These are phyloP conservation scores for Macroglossus sobrinus DNA, from an alignment of 2,113 vertebrate species.

Conservation along the genomic window DNA sequence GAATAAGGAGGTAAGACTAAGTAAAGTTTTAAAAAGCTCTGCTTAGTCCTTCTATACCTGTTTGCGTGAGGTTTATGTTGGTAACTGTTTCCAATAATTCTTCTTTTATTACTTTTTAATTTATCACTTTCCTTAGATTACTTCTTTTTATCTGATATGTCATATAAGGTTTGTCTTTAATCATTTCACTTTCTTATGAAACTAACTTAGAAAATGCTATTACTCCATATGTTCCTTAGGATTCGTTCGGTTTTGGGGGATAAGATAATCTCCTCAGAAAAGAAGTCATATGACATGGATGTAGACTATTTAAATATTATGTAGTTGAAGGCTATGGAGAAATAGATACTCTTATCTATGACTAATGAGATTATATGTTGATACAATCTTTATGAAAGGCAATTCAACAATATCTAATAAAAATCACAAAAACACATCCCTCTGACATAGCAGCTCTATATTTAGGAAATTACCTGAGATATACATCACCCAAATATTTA, in stretches of 20 bases:
- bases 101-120: neutral
- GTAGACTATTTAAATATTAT: neutral
- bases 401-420: neutral
- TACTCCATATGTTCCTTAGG: neutral
- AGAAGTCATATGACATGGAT: neutral
- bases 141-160: neutral
- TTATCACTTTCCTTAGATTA: neutral
- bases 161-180: neutral
- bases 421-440: neutral
- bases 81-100: neutral
- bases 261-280: neutral
- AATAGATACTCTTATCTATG: neutral
- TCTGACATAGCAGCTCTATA: neutral
- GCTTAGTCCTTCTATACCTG: neutral
- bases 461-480: neutral
- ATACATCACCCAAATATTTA: neutral
- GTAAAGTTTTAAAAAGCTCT: neutral
- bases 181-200: neutral
- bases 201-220: neutral
- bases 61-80: neutral
- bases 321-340: neutral
- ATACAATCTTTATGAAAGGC: neutral
- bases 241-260: neutral
- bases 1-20: neutral
- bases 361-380: neutral